Evolutionary conservation across 1,140 invertebrate genomes (phyloP).

Genomic region (Drosophila setifemur): DNA sequence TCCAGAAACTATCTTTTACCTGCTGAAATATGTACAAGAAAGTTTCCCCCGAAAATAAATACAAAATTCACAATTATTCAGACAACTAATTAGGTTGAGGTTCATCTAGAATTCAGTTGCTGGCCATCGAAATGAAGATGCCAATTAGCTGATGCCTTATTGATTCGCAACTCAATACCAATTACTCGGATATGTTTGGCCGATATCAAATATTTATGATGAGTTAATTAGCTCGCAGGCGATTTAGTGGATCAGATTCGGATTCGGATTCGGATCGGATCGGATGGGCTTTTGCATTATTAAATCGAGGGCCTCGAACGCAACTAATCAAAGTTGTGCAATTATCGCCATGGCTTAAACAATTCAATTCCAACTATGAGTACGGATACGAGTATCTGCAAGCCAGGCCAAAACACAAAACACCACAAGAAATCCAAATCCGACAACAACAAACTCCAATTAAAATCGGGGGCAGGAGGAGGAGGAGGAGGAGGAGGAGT

Average conservation of each 20-base stretch:
- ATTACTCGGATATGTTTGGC: neutral
- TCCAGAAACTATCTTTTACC: too few relatives aligned
- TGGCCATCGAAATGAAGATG: neutral
- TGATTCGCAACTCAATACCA: slow-evolving; percentile 16
- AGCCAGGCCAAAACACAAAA: neutral
- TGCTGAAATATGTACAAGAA: too few relatives aligned
- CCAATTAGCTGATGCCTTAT: slow-evolving; percentile 18
- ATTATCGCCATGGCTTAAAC: slow-evolving; percentile 60
- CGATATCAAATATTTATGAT: slow-evolving; percentile 23
- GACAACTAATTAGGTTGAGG: too few relatives aligned
- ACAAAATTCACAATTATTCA: too few relatives aligned
- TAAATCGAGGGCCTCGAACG: slow-evolving; percentile 36
- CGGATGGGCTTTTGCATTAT: slow-evolving; percentile 35
- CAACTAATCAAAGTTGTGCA: slow-evolving; percentile 74
- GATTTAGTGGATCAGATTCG: too few relatives aligned
- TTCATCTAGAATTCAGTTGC: too few relatives aligned
- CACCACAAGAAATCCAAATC: too few relatives aligned
- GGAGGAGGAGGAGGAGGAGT: too few relatives aligned
- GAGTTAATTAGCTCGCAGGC: slow-evolving; percentile 26
- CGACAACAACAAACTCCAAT: slow-evolving; percentile 2
- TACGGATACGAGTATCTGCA: too few relatives aligned
- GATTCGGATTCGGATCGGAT: too few relatives aligned
- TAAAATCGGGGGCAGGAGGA: neutral
- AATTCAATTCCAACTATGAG: slow-evolving; percentile 53
- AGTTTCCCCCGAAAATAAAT: too few relatives aligned